Base-by-base conservation (phyloP, 2,797 vertebrate species). In the Tenualosa ilisha region DNA sequence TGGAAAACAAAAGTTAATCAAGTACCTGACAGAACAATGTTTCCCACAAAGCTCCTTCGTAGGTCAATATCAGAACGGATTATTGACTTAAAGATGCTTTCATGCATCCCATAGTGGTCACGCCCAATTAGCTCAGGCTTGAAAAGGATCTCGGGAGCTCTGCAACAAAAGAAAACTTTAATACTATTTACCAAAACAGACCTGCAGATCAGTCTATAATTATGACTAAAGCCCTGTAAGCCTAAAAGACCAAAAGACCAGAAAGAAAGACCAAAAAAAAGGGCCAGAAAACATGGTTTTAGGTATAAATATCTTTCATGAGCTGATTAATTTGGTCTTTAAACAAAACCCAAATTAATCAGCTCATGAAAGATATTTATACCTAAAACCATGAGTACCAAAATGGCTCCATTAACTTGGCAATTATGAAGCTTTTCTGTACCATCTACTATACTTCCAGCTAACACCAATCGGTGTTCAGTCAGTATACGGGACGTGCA, bases 61-160 rank as follows among this genome's bases (percentile, higher is more conserved):
- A 96, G 91, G 90, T 96, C 96, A 0, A 96, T 92, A 89, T 96
- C 96, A 15, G 94, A 93, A 81, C 89, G 87, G 3, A 95, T 90
- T 88, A 96, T 88, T 0, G 95, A 95, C 87, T 92, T 96, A 83
- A 93, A 95, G 86, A 96, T 11, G 79, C 93, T 95, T 89, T 96
- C 91, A 4, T 96, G 95, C 81, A 96, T 93, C 86, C 96, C 95
- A 54, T 91, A 91, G 87, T 96, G 93, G 86, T 96, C 96, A 43
- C 88, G 92, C 83, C 95, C 96, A 86, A 95, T 94, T 88, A 96
- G 88, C 87, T 95, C 93, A 0, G 96, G 96, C 85, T 91, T 94
- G 82, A 96, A 96, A 46, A 96, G 92, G 50, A 96, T 95, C 89
- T 96, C 96, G 1, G 95, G 91, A 11, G 95, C 96, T 87, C 96